A percentile compares a stretch with the other conserved stretches of the same genome.
Evolutionary conservation across 2,797 vertebrate species (phyloP).

Genomic region (Coregonus sp.): DNA sequence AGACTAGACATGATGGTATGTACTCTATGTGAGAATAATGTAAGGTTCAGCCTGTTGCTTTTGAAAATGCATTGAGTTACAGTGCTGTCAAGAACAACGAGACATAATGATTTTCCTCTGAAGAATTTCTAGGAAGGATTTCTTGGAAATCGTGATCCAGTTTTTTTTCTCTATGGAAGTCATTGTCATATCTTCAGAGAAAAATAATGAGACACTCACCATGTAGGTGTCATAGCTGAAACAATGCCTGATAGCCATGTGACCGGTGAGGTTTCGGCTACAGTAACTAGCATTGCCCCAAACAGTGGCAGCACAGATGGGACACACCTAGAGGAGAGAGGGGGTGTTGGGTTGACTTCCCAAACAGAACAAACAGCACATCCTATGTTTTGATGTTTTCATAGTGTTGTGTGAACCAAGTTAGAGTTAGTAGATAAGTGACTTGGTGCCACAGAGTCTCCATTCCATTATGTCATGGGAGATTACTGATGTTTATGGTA

Average conservation of each 20-base stretch:
- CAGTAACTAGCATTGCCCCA: conserved; percentile 27
- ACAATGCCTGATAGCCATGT: conserved; percentile 26
- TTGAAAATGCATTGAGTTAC: not conserved
- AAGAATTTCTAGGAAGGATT: not conserved
- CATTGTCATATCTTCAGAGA: not conserved
- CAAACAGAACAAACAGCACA: not conserved
- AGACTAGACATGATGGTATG: too few species aligned
- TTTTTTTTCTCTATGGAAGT: not conserved
- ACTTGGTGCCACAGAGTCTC: too few species aligned
- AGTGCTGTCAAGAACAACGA: too few species aligned
- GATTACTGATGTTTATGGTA: too few species aligned
- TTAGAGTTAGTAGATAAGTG: too few species aligned
- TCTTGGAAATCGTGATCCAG: not conserved
- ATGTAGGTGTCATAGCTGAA: conserved; percentile 29
- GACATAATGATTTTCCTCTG: too few species aligned
- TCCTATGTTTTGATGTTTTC: not conserved
- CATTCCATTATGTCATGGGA: too few species aligned
- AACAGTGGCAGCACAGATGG: conserved; percentile 29
- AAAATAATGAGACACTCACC: conserved; percentile 22
- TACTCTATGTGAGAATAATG: not conserved
- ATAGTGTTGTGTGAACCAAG: too few species aligned
- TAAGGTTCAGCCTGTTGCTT: not conserved
- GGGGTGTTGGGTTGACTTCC: not conserved
- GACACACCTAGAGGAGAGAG: conserved; percentile 37
- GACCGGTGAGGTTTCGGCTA: conserved; percentile 38